A percentile compares a stretch with the other conserved stretches of the same genome.
These are phyloP conservation scores for Phrynocephalus guinanensis DNA, from an alignment of 2,797 vertebrate species.

Conservation along the genomic window DNA sequence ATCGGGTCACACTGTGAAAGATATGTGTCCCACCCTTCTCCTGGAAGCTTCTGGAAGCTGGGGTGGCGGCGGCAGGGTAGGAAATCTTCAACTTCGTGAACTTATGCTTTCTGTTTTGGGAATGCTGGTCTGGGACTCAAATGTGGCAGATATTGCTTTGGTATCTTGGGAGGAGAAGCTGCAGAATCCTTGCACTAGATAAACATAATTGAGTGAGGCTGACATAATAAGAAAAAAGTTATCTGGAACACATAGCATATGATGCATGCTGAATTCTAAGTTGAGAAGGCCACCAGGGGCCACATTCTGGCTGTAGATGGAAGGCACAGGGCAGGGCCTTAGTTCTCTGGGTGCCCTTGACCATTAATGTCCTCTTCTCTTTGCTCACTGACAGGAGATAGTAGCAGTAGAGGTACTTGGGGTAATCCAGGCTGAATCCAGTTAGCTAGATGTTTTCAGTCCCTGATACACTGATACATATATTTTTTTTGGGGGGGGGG, in stretches of 20 bases:
- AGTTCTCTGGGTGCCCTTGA: background rate
- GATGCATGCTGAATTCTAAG: background rate
- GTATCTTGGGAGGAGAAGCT: background rate
- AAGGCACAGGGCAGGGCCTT: background rate
- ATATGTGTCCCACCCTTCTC: too few species aligned
- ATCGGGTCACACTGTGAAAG: background rate
- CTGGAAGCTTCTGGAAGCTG: background rate
- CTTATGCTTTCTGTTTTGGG: background rate
- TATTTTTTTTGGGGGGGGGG: background rate
- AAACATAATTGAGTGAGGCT: background rate
- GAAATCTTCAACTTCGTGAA: too few species aligned
- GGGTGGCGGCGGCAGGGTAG: too few species aligned
- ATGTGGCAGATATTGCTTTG: background rate
- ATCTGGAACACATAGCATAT: background rate
- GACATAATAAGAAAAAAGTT: background rate
- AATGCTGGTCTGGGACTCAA: background rate
- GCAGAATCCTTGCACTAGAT: background rate
- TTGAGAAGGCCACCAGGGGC: background rate
- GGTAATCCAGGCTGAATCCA: background rate
- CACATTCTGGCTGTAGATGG: background rate
- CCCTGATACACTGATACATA: background rate
- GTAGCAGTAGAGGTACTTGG: background rate
- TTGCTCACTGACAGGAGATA: background rate
- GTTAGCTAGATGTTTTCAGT: background rate
- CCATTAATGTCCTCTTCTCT: background rate